Conservation (phyloP, 2,888 invertebrate genomes). For the Aricia artaxerxes region DNA sequence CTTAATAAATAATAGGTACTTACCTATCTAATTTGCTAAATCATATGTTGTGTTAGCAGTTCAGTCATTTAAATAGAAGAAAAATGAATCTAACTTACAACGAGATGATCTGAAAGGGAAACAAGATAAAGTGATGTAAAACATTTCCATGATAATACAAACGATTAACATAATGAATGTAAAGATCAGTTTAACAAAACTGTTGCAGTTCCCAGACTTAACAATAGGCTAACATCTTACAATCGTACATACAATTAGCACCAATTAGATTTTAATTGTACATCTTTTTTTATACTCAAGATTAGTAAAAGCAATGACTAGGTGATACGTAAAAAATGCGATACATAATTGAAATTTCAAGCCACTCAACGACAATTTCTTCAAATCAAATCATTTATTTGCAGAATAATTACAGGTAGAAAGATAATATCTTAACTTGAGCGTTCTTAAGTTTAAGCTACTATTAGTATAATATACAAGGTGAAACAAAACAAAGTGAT, state of each 20-base stretch:
- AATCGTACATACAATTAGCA: constrained; percentile 6
- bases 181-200: constrained; percentile 8
- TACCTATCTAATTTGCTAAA: background rate
- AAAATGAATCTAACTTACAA: background rate
- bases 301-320: too few species aligned
- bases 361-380: too few species aligned
- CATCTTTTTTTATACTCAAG: background rate
- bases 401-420: too few species aligned
- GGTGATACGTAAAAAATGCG: too few species aligned
- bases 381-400: too few species aligned
- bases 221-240: constrained; percentile 4
- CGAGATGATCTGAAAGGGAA: background rate
- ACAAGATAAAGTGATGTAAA: constrained; percentile 13
- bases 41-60: background rate
- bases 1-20: background rate
- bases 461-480: too few species aligned
- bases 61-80: background rate
- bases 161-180: background rate
- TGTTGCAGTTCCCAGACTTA: constrained; percentile 8
- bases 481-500: too few species aligned
- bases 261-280: background rate
- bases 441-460: too few species aligned
- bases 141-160: background rate
- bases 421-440: too few species aligned
- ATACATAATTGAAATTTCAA: too few species aligned